phyloP scores from a whole-genome alignment of 2,797 vertebrate species.

The Anas bahamensis region DNA sequence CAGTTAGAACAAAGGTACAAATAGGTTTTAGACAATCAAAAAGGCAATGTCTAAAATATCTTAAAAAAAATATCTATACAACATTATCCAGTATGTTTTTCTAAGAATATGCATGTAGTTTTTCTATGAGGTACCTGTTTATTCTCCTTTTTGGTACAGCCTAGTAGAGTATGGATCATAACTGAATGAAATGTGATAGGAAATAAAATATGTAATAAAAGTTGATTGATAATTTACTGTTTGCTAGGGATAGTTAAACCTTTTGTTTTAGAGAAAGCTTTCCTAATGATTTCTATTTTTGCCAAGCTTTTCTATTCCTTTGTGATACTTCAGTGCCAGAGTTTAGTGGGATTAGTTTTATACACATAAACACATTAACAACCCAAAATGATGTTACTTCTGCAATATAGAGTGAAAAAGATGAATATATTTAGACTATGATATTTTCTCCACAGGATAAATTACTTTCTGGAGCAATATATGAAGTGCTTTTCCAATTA shows the following conservation, averaged over 20 bases:
- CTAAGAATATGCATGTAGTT: neutral
- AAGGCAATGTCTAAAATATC: neutral
- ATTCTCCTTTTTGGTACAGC: neutral
- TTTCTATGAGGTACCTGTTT: neutral
- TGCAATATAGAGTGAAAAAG: neutral
- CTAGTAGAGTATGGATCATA: neutral
- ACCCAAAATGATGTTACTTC: neutral
- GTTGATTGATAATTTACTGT: neutral
- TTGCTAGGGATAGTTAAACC: neutral
- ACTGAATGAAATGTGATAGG: neutral
- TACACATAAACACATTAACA: neutral
- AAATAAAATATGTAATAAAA: neutral
- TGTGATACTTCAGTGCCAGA: neutral
- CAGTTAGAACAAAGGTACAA: neutral
- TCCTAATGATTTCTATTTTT: neutral
- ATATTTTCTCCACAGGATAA: neutral
- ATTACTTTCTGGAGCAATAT: neutral
- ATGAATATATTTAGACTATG: neutral
- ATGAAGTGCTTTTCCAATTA: neutral
- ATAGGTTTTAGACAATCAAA: neutral
- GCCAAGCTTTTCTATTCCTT: neutral
- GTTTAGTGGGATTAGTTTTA: neutral
- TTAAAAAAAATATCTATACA: neutral
- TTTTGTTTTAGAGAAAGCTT: neutral
- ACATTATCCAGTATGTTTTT: neutral